Percentiles rank a stretch among this genome's conserved stretches.
Evolutionary conservation across 2,797 vertebrate genomes (phyloP).

Genomic region (Brachyalestes nurse): DNA sequence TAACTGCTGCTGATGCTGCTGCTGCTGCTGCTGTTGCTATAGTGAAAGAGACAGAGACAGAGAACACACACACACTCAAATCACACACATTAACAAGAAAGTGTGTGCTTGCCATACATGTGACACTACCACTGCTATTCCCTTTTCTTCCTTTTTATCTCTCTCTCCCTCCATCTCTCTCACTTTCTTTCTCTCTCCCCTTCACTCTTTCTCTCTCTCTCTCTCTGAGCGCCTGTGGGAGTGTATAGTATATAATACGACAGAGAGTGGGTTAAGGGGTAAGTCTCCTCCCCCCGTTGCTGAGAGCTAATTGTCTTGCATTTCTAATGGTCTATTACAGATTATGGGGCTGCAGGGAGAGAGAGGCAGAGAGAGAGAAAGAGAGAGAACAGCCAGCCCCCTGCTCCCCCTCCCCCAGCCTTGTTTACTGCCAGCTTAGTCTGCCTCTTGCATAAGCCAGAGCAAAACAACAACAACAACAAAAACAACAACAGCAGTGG

Average conservation of each 20-base stretch:
- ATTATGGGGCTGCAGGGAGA: conserved; percentile 69
- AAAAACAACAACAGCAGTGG: conserved; percentile 61
- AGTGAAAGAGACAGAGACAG: conserved; percentile 62
- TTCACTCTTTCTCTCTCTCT: not conserved
- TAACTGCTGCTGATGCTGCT: conserved; percentile 94
- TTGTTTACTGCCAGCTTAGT: conserved; percentile 72
- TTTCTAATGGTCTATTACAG: conserved; percentile 78
- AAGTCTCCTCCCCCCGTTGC: conserved; percentile 39
- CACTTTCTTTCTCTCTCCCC: not conserved
- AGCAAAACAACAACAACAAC: conserved; percentile 63
- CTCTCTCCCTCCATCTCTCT: not conserved
- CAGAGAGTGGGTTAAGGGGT: conserved; percentile 31
- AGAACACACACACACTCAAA: conserved; percentile 17
- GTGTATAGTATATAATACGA: conserved; percentile 16
- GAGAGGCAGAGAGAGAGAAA: conserved; percentile 48
- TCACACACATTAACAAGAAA: conserved; percentile 44
- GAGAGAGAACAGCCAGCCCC: conserved; percentile 31
- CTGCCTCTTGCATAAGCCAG: conserved; percentile 70
- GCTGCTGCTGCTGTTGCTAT: conserved; percentile 82
- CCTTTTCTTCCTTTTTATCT: not conserved
- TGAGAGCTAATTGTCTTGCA: conserved; percentile 80
- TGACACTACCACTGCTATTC: conserved; percentile 26
- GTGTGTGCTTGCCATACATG: conserved; percentile 36
- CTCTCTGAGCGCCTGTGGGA: not conserved
- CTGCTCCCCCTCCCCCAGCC: conserved; percentile 55